phyloP scores from a whole-genome alignment of 2,797 vertebrate genomes.

The Danionella dracula region DNA sequence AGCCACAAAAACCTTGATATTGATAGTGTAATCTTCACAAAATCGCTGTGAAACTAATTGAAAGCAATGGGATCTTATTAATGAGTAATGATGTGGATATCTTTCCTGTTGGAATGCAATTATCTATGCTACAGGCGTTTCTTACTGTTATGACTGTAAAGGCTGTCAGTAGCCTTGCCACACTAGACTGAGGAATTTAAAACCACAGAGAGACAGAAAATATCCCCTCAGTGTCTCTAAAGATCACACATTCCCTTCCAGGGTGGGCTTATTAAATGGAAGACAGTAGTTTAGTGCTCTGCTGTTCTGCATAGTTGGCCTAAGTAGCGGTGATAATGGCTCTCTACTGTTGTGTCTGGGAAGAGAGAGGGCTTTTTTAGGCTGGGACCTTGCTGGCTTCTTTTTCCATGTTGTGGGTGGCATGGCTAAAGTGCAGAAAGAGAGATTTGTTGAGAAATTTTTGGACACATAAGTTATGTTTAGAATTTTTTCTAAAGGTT shows the following conservation, averaged over 20 bases:
- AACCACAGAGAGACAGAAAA: neutral
- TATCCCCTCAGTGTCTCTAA: neutral
- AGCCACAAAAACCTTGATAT: too few species aligned
- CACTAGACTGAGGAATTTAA: slow-evolving; percentile 8
- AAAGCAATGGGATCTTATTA: too few species aligned
- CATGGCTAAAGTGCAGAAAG: neutral
- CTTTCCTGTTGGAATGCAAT: neutral
- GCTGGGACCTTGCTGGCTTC: neutral
- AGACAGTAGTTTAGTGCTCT: neutral
- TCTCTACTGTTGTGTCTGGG: neutral
- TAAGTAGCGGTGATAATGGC: slow-evolving; percentile 5
- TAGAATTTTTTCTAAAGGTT: too few species aligned
- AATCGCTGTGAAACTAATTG: too few species aligned
- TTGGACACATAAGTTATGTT: too few species aligned
- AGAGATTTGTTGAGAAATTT: neutral
- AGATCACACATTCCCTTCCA: neutral
- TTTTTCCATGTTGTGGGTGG: neutral
- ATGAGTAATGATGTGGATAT: neutral
- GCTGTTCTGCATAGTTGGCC: slow-evolving; percentile 8
- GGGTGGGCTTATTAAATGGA: slow-evolving; percentile 6
- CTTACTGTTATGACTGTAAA: slow-evolving; percentile 13
- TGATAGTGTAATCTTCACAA: too few species aligned
- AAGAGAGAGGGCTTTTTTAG: neutral
- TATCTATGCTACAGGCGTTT: neutral
- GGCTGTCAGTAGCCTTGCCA: slow-evolving; percentile 13